Evolutionary conservation across 2,797 vertebrate species (phyloP), one percentile per base, ranked within the genome.

Genomic region (Pangasius djambal): DNA sequence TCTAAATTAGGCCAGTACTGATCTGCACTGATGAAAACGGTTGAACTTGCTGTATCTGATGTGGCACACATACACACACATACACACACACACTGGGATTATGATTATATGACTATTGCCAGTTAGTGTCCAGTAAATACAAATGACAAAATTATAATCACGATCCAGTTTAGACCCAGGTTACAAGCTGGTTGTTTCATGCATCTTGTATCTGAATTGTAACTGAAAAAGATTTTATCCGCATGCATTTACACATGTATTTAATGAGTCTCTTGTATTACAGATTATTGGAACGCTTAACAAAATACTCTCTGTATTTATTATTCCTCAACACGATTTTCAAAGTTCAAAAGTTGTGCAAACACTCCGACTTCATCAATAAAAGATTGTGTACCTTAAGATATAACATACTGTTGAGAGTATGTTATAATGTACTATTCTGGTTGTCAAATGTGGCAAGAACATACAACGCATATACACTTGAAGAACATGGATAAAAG

Each of bases 1-100:
- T 89, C 81, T 87, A 87, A 87, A 89, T 89, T 84, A 89, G 86
- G 89, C 81, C 89, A 85, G 61, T 61, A 84, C 89, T 84, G 86
- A 83, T 70, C 72, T 69, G 63, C 81, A 87, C 44, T 85, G 89
- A 89, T 74, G 40, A 84, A 86, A 89, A 70, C 28, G 61, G 50
- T 18, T 83, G 77, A 89, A 83, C 79, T 65, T 40, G 55, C 44
- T 87, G 59, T 50, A 84, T 87, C 72, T 83, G 57, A 63, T 77
- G 2, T 84, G 50, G 59, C 15, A 28, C 34, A 34, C 82, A 48
- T 59, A 28, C 37, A 75, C 72, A 48, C 40, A 75, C 72, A 75
- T 40, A 75, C 67, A 70, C 70, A 74, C 20, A 83, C 34, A 74
- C 69, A 70, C 20, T 31, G 15, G 6, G 31, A 8, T 86, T 20